Base-by-base conservation (phyloP, 2,888 invertebrate species). In the Brachypterus glaber region DNA sequence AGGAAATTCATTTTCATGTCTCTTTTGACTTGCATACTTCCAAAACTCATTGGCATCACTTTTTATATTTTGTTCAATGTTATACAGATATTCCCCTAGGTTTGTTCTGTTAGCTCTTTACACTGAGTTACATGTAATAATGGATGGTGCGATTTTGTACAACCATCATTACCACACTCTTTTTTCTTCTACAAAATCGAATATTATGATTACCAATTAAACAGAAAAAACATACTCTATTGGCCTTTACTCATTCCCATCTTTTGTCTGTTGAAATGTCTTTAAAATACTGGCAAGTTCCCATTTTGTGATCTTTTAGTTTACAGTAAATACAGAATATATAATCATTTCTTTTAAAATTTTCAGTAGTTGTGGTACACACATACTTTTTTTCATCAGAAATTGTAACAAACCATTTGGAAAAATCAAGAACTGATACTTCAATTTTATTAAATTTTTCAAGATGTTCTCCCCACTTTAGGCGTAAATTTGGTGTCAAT, bases 301-400 rank as follows among this genome's bases (percentile, higher is more conserved):
- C 36, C 3, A 30, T 9, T 8, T 30, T 13, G 15, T 30, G 35
- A 8, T 17, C 24, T 1, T 36, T 25, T 15, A 16, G 11, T 15
- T 36, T 31, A 11, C 21, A 24, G 21, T 30, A 30, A 30, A 16
- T 21, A 21, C 30, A 31, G 8, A n/a, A n/a, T n/a, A n/a, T n/a
- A n/a, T 18, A 26, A 21, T 17, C 1, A 11, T 17, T 7, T n/a
- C 4, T 31, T 17, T 36, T 36, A 11, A 21, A 24, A 9, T 30
- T 18, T 17, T 5, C 9, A 11, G 8, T 15, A 15, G 24, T 30
- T 17, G 24, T 14, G 3, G 9, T 9, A 17, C 24, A n/a, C n/a
- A n/a, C n/a, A n/a, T n/a, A n/a, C n/a, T 30, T 21, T 7, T 36
- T 36, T 30, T 30, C 30, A 15, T 36, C 36, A 14, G 15, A 14